Evolutionary conservation across 2,113 vertebrate species (phyloP).

Genomic region (Chaenocephalus aceratus): DNA sequence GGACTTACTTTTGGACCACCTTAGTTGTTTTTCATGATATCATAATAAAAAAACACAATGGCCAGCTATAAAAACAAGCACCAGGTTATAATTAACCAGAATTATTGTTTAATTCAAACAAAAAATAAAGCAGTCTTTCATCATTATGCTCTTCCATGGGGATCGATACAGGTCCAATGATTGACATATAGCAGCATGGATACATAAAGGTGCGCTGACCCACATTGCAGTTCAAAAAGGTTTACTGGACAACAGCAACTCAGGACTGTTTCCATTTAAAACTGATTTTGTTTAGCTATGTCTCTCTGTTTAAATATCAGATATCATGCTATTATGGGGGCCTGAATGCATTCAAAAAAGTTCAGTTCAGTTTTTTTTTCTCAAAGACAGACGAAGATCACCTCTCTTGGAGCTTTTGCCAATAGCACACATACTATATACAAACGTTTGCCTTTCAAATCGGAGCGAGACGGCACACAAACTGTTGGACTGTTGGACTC

Average conservation of each 20-base stretch:
- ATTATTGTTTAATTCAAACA: not conserved
- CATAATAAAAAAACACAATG: not conserved
- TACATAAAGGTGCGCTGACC: not conserved
- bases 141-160: not conserved
- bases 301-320: not conserved
- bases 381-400: slow-evolving; percentile 26
- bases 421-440: slow-evolving; percentile 31
- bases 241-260: slow-evolving; percentile 42
- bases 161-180: too few species aligned
- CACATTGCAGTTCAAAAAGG: slow-evolving; percentile 17
- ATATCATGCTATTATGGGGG: not conserved
- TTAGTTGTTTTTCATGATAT: not conserved
- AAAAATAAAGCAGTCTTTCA: not conserved
- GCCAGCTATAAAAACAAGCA: not conserved
- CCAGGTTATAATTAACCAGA: not conserved
- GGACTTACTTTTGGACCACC: not conserved
- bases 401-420: slow-evolving; percentile 28
- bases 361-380: not conserved
- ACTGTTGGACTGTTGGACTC: slow-evolving; percentile 10
- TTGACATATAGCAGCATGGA: not conserved
- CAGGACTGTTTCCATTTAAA: slow-evolving; percentile 30
- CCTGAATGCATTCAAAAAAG: slow-evolving; percentile 18
- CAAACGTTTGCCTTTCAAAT: slow-evolving; percentile 44
- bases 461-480: not conserved
- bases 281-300: slow-evolving; percentile 2